Evolutionary conservation across 2,888 invertebrate species (phyloP), one percentile per base, ranked within the genome.

Genomic region (Dione juno): DNA sequence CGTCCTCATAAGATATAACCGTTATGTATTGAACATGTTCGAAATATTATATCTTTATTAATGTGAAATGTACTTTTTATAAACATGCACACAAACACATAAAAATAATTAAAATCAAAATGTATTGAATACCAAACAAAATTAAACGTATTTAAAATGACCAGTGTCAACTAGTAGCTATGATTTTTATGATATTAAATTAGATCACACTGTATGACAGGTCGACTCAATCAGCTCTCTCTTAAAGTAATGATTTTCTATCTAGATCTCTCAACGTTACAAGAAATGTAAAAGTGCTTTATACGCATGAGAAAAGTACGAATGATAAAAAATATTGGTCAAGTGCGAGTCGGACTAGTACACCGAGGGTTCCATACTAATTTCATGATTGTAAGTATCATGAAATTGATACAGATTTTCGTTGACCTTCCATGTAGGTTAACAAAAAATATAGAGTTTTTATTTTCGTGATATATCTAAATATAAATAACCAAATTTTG

Each of bases 181-280:
- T n/a, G n/a, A n/a, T n/a, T n/a, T n/a, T n/a, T 53, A 13, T 41
- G 28, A 41, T 41, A 40, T 53, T 48, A 73, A 76, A 74, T 75
- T 66, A 54, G 75, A 74, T 54, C 72, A 66, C 69, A 66, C 69
- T 67, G 66, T 74, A 72, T 69, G 67, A 67, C 68, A 63, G 63
- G 73, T 75, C 69, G 75, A 70, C 71, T 53, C 72, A 64, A 77
- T 76, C 74, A 69, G 74, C 76, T 76, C 76, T 76, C 77, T 74
- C 77, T 71, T 66, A 72, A 69, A 74, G 73, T 45, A 59, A 74
- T 53, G 70, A 68, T 71, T 74, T 75, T 75, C 74, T 69, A 74
- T 67, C 69, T 72, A 58, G 71, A 63, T 71, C 69, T 67, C 66
- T 66, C 74, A 72, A 72, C 63, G 21, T 37, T 16, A 54, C 9